Percentiles rank a stretch among this genome's conserved stretches.
Conservation (phyloP, 2,888 invertebrate species). For the Empis stercorea region DNA sequence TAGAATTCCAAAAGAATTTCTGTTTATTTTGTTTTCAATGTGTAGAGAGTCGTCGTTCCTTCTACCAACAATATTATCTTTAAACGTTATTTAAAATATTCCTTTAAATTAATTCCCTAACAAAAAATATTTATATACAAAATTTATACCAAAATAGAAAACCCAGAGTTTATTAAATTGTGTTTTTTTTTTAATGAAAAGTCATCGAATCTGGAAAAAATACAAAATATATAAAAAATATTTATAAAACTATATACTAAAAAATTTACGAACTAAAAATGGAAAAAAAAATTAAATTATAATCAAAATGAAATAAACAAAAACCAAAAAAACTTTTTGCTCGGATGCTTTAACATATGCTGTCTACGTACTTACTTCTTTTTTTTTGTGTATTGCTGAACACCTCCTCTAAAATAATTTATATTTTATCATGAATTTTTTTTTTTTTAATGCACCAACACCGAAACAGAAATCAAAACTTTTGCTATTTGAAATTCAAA, state of each 20-base stretch:
- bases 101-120: no score
- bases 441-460: not conserved
- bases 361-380: conserved; percentile 13
- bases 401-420: not conserved
- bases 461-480: not conserved
- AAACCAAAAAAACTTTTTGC: conserved; percentile 20
- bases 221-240: conserved; percentile 7
- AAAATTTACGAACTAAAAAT: no score
- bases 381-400: not conserved
- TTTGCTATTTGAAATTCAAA: not conserved
- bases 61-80: no score
- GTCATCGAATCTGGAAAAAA: conserved; percentile 5
- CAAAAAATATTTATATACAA: conserved; percentile 6
- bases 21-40: no score
- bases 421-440: not conserved
- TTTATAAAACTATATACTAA: conserved; percentile 9
- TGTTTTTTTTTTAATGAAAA: not conserved
- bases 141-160: no score
- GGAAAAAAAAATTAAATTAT: conserved; percentile 8
- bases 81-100: no score
- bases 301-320: conserved; percentile 4
- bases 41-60: no score
- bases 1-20: no score
- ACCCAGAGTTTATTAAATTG: no score
- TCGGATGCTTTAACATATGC: conserved; percentile 27